These are phyloP conservation scores for Pristionchus pacificus DNA, from an alignment of 1,140 invertebrate species.

Conservation along the genomic window DNA sequence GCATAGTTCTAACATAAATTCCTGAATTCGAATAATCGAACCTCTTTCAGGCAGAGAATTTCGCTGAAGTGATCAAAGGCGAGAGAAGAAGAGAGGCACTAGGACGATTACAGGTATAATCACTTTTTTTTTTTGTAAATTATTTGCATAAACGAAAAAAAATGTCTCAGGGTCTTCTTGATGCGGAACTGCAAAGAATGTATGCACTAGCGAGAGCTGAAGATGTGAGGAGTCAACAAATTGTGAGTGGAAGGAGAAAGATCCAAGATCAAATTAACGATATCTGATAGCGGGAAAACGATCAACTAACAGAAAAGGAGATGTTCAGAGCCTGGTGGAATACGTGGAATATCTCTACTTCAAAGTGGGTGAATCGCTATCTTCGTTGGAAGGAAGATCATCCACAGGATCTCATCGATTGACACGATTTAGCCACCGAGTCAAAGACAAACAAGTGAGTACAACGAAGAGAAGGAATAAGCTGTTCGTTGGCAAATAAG, in stretches of 20 bases:
- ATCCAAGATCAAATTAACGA: no score
- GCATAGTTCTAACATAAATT: no score
- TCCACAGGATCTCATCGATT: slow-evolving; percentile 19
- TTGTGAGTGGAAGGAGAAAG: slow-evolving; percentile 5
- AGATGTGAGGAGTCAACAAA: slow-evolving; percentile 23
- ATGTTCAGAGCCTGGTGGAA: slow-evolving; percentile 31
- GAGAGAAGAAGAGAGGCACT: slow-evolving; percentile 13
- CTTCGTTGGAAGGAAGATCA: slow-evolving; percentile 26
- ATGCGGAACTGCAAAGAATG: slow-evolving; percentile 21
- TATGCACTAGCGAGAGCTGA: slow-evolving; percentile 22
- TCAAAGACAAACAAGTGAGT: slow-evolving; percentile 35
- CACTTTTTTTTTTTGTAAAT: no score
- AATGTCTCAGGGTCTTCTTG: slow-evolving; percentile 12
- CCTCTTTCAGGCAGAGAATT: slow-evolving; percentile 31
- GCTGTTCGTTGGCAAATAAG: no score
- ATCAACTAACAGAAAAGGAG: no score
- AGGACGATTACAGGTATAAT: slow-evolving; percentile 16
- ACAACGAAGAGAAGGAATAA: background rate
- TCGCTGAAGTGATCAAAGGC: slow-evolving; percentile 25
- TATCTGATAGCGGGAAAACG: no score
- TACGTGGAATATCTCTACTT: slow-evolving; percentile 31
- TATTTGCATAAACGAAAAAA: no score
- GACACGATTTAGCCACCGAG: slow-evolving; percentile 29
- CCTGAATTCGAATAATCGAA: no score
- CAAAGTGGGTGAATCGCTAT: slow-evolving; percentile 31